Evolutionary conservation across 2,797 vertebrate genomes (phyloP).

Genomic region (Pseudomugil tenellus): DNA sequence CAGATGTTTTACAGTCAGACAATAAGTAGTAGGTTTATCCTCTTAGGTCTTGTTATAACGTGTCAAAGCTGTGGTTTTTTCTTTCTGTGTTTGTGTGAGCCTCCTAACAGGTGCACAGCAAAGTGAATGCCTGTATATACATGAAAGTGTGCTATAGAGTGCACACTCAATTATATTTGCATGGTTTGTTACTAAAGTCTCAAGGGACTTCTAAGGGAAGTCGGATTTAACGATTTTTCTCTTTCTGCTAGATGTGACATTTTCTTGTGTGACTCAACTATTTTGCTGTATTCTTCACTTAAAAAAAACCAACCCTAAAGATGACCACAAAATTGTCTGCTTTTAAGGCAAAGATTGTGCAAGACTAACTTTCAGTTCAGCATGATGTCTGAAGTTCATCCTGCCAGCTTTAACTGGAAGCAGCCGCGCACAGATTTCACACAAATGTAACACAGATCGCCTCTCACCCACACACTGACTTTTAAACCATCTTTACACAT

Average conservation of each 20-base stretch:
- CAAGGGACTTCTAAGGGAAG: too few species aligned
- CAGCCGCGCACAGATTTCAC: conserved; percentile 29
- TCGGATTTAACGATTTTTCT: background rate
- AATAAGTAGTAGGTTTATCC: conserved; percentile 14
- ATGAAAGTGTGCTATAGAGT: background rate
- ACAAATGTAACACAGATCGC: conserved; percentile 29
- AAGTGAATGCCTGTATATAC: conserved; percentile 13
- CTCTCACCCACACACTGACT: conserved; percentile 24
- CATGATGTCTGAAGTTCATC: conserved; percentile 28
- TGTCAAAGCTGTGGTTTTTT: conserved; percentile 18
- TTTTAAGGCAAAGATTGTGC: conserved; percentile 1
- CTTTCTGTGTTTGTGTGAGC: background rate
- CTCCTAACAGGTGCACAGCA: conserved; percentile 12
- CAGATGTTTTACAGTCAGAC: conserved; percentile 37
- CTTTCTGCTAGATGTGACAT: background rate
- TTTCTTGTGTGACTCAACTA: conserved; percentile 11
- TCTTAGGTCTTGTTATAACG: conserved; percentile 38
- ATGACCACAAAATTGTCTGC: conserved; percentile 1
- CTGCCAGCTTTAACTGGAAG: conserved; percentile 22
- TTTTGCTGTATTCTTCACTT: conserved; percentile 15
- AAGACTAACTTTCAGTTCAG: conserved; percentile 18
- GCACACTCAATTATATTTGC: conserved; percentile 12
- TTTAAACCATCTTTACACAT: conserved; percentile 32
- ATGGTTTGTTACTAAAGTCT: conserved; percentile 12
- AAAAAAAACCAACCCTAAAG: background rate